phyloP scores from a whole-genome alignment of 2,113 vertebrate species.

The Chaetorhynchus papuensis region DNA sequence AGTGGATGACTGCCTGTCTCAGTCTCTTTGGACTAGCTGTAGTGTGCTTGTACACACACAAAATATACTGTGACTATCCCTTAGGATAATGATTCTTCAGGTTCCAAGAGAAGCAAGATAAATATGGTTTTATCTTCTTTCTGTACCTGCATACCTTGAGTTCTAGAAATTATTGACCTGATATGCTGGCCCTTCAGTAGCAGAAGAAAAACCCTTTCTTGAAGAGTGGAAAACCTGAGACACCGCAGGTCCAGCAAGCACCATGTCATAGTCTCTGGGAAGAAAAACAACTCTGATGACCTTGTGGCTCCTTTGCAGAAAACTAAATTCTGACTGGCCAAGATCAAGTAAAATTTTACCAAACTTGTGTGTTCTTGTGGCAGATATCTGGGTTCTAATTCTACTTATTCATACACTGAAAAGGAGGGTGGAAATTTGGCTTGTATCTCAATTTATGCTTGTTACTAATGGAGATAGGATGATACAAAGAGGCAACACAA shows the following conservation, averaged over 20 bases:
- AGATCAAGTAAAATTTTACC: background rate
- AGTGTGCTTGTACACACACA: no score
- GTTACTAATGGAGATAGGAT: background rate
- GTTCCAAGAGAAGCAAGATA: background rate
- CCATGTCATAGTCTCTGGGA: background rate
- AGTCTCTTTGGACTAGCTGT: background rate
- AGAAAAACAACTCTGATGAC: background rate
- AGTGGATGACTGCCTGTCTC: background rate
- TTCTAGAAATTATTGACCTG: background rate
- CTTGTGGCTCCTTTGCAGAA: background rate
- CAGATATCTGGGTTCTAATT: background rate
- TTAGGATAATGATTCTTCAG: background rate
- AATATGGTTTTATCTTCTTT: background rate
- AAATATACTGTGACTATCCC: rapidly evolving
- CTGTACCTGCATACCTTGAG: background rate
- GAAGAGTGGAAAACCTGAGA: background rate
- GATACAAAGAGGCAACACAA: background rate
- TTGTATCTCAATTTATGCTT: background rate
- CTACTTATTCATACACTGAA: background rate
- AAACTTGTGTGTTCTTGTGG: background rate
- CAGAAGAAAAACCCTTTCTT: background rate
- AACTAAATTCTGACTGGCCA: background rate
- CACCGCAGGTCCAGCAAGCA: rapidly evolving
- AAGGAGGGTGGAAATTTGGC: background rate
- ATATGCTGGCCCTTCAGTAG: background rate